phyloP scores from a whole-genome alignment of 2,888 invertebrate genomes.

The Hirtodrosophila duncani region DNA sequence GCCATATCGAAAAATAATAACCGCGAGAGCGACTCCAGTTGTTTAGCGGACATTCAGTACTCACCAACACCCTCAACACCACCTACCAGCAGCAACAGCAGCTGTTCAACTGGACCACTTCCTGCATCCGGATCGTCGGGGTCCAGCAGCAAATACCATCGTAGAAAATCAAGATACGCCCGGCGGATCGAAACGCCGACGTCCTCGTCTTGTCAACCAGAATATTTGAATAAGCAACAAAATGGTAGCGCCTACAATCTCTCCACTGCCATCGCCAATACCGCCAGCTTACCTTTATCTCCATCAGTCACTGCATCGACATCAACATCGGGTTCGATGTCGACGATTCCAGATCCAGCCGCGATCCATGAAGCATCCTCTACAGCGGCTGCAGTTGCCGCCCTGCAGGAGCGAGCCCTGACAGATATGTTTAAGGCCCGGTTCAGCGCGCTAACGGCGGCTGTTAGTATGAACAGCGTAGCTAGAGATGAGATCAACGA shows the following conservation, averaged over 20 bases:
- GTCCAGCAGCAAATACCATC: slow-evolving; percentile 34
- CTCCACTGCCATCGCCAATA: slow-evolving; percentile 18
- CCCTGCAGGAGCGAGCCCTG: slow-evolving; percentile 58
- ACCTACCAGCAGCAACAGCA: slow-evolving; percentile 46
- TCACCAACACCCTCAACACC: slow-evolving; percentile 42
- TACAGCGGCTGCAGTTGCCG: slow-evolving; percentile 37
- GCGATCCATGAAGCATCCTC: slow-evolving; percentile 19
- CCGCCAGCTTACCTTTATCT: slow-evolving; percentile 16
- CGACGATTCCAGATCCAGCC: slow-evolving; percentile 7
- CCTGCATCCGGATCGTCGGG: slow-evolving; percentile 12
- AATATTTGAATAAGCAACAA: slow-evolving; percentile 9
- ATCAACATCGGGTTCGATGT: slow-evolving; percentile 3
- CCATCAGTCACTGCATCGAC: slow-evolving; percentile 14
- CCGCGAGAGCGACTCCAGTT: slow-evolving; percentile 12
- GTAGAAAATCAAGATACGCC: slow-evolving; percentile 53
- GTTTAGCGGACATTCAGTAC: slow-evolving; percentile 29
- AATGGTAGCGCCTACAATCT: slow-evolving; percentile 15
- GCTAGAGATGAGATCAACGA: slow-evolving; percentile 6
- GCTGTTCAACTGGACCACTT: slow-evolving; percentile 39
- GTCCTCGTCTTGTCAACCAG: slow-evolving; percentile 1
- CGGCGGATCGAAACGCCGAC: slow-evolving; percentile 47
- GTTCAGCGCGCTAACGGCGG: slow-evolving; percentile 55
- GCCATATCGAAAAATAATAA: slow-evolving; percentile 1
- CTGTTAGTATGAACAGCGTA: slow-evolving; percentile 24
- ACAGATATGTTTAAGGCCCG: slow-evolving; percentile 66